Base-by-base conservation (phyloP, 2,113 vertebrate species). In the Xenopus laevis region DNA sequence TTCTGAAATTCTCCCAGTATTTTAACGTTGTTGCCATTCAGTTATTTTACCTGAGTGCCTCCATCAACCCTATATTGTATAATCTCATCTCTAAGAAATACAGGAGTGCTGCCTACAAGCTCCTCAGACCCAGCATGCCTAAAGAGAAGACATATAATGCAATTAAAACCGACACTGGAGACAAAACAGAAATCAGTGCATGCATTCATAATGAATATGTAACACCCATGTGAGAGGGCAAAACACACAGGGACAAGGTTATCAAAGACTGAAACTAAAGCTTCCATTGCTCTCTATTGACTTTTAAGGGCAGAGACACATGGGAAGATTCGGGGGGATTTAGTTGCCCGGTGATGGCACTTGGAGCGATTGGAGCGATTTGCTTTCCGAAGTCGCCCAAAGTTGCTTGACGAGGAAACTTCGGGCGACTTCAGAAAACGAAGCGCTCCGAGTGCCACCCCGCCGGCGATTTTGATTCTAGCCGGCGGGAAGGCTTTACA, bases 11-110 rank as follows among this genome's bases (percentile, higher is more conserved):
- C 78, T 95, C 93, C 62, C 94, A 95, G 79, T 92, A 96, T 78
- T 94, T 97, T 76, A 95, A 94, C 73, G 78, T 93, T 71, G 91
- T 90, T 0, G 90, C 93, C n/a, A 88, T 96, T 88, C 91, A 94
- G 65, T 94, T 98, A 23, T 95, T 94, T 87, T 95, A 95, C 81
- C 88, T 96, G 81, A 95, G 91, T 0, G 88, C 93, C 30, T 93
- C 92, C 79, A 91, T 94, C 91, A 95, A 93, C 82, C 93, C 94
- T 0, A 82, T 96, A 40, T 93, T 96, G 79, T 94, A 95, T 85
- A 94, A 94, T 84, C 89, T 95, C 78, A 88, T 95, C 82, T 96
- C 90, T 0, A 88, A 88, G 82, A 93, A 93, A 83, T 95, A 94
- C 79, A 80, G 92, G 66, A 84, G 89, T 0, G 94, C 94, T 0